Evolutionary conservation across 1,140 invertebrate species (phyloP).

Genomic region (Cyphomyrmex costatus): DNA sequence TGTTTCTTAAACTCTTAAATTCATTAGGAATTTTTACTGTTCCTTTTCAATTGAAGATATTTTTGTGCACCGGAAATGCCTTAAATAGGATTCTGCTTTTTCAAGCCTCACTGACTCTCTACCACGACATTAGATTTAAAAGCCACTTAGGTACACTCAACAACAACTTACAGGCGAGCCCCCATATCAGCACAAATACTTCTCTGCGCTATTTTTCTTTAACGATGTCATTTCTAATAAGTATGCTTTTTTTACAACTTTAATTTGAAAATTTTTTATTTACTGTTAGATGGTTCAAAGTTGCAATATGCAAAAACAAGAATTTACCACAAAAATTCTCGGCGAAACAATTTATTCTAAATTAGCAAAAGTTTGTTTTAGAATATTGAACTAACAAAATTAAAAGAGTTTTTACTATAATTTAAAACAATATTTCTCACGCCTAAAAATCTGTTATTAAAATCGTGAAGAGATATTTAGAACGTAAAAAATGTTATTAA

Average conservation of each 20-base stretch:
- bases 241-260: not conserved
- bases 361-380: not conserved
- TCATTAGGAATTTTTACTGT: not conserved
- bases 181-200: constrained; percentile 17
- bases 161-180: constrained; percentile 42
- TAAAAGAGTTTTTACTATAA: not conserved
- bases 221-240: not conserved
- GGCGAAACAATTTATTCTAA: not conserved
- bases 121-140: constrained; percentile 38
- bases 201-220: constrained; percentile 1
- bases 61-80: constrained; percentile 5
- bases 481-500: not conserved
- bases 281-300: not conserved
- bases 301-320: not conserved
- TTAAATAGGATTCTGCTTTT: constrained; percentile 22
- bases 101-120: constrained; percentile 38
- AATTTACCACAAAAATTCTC: not conserved
- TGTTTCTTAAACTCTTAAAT: not conserved
- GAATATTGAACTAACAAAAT: not conserved
- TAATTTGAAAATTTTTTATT: not conserved
- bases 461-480: not conserved
- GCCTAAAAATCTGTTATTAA: not conserved
- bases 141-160: constrained; percentile 52
- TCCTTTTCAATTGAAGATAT: not conserved
- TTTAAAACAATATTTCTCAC: not conserved